These are phyloP conservation scores for Caradrina kadenii DNA, from an alignment of 2,888 invertebrate species.

Conservation along the genomic window DNA sequence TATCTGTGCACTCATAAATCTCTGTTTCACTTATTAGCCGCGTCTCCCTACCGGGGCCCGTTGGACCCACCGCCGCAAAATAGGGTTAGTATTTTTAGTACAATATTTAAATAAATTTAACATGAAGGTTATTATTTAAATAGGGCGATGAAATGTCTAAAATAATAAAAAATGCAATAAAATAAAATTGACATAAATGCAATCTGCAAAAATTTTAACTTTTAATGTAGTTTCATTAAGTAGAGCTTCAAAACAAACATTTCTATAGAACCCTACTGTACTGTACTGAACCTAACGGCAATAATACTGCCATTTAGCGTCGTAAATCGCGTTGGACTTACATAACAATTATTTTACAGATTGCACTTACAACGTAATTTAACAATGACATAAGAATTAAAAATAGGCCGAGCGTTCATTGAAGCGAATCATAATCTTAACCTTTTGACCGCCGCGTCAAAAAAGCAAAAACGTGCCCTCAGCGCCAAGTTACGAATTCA, in stretches of 20 bases:
- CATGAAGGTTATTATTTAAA: background rate
- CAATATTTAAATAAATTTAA: slow-evolving; percentile 4
- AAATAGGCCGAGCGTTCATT: slow-evolving; percentile 43
- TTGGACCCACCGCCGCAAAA: slow-evolving; percentile 66
- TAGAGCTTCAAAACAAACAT: background rate
- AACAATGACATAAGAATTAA: slow-evolving; percentile 41
- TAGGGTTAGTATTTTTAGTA: slow-evolving; percentile 68
- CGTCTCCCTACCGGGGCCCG: slow-evolving; percentile 74
- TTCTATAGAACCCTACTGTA: too few relatives aligned
- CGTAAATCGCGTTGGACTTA: slow-evolving; percentile 9
- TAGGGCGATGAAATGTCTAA: background rate
- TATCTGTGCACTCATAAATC: slow-evolving; percentile 90
- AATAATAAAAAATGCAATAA: background rate
- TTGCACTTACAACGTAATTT: slow-evolving; percentile 40
- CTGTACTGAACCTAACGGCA: too few relatives aligned
- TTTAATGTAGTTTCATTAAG: background rate
- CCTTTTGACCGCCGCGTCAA: too few relatives aligned
- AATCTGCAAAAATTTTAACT: slow-evolving; percentile 11
- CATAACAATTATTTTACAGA: slow-evolving; percentile 36
- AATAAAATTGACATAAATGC: slow-evolving; percentile 10
- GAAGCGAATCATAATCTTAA: slow-evolving; percentile 52
- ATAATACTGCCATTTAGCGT: background rate
- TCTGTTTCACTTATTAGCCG: slow-evolving; percentile 90
- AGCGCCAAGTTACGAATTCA: too few relatives aligned
- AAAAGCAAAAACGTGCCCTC: too few relatives aligned